Evolutionary conservation across 2,797 vertebrate species (phyloP).

Genomic region (Rachycentron canadum): DNA sequence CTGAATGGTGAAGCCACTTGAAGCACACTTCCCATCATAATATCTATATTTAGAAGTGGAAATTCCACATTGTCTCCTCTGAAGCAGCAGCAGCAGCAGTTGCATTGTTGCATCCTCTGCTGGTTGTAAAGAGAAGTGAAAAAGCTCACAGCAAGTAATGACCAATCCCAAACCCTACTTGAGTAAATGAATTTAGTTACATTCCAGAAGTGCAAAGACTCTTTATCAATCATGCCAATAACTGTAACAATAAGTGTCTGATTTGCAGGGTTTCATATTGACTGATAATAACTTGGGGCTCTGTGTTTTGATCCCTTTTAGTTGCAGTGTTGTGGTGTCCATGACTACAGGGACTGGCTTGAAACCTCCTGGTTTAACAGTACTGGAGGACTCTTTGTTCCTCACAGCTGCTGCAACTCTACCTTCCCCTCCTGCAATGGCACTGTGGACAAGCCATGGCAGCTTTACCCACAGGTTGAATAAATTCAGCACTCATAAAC

Average conservation of each 20-base stretch:
- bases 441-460: constrained; percentile 46
- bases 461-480: constrained; percentile 68
- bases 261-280: neutral
- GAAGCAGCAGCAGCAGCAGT: too few species aligned
- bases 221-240: too few species aligned
- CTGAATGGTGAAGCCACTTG: neutral
- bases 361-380: constrained; percentile 74
- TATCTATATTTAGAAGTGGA: neutral
- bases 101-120: too few species aligned
- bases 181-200: too few species aligned
- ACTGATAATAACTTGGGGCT: neutral
- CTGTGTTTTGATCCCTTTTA: constrained; percentile 30
- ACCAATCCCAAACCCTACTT: too few species aligned
- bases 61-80: too few species aligned
- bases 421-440: constrained; percentile 69
- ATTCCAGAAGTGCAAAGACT: too few species aligned
- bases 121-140: too few species aligned
- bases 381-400: constrained; percentile 56
- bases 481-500: neutral
- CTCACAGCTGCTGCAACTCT: constrained; percentile 79
- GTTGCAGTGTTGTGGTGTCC: constrained; percentile 80
- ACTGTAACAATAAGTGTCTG: too few species aligned
- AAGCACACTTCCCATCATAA: neutral
- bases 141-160: too few species aligned
- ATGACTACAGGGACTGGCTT: constrained; percentile 77